These are phyloP conservation scores for Megathymus violae DNA, from an alignment of 1,140 invertebrate genomes.

Conservation along the genomic window DNA sequence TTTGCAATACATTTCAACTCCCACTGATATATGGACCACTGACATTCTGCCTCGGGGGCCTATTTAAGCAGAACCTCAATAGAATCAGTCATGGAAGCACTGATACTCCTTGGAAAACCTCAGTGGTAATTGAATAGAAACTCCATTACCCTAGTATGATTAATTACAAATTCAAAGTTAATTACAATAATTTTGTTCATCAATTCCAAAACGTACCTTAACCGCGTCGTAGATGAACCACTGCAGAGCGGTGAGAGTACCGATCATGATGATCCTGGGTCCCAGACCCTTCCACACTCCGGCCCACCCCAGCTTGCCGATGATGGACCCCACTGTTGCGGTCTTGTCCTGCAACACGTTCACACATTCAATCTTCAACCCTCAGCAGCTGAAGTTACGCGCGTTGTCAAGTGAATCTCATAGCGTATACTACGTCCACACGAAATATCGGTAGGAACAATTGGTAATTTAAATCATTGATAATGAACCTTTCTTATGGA, in stretches of 20 bases:
- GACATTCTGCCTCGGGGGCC: no score
- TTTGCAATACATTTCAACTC: no score
- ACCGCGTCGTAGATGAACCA: constrained; percentile 99
- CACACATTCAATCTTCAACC: neutral
- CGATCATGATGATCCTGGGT: constrained; percentile 99
- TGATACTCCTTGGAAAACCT: no score
- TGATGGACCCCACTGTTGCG: constrained; percentile 73
- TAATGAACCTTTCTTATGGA: neutral
- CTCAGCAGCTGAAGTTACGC: neutral
- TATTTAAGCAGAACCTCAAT: no score
- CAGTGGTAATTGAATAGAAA: no score
- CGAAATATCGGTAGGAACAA: constrained; percentile 69
- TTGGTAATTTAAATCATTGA: constrained; percentile 65
- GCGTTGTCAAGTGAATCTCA: constrained; percentile 32
- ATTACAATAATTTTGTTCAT: neutral
- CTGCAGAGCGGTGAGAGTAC: constrained; percentile 98
- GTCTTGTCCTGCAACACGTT: constrained; percentile 69
- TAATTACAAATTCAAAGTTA: no score
- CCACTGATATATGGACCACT: no score
- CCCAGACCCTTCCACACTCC: constrained; percentile 98
- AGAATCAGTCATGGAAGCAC: no score
- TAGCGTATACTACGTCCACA: constrained; percentile 51
- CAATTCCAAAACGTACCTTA: constrained; percentile 85
- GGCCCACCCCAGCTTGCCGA: constrained; percentile 85
- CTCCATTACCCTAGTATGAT: no score